A percentile compares a stretch with the other conserved stretches of the same genome.
These are phyloP conservation scores for Resseliella maxima DNA, from an alignment of 2,888 invertebrate species.

Conservation along the genomic window DNA sequence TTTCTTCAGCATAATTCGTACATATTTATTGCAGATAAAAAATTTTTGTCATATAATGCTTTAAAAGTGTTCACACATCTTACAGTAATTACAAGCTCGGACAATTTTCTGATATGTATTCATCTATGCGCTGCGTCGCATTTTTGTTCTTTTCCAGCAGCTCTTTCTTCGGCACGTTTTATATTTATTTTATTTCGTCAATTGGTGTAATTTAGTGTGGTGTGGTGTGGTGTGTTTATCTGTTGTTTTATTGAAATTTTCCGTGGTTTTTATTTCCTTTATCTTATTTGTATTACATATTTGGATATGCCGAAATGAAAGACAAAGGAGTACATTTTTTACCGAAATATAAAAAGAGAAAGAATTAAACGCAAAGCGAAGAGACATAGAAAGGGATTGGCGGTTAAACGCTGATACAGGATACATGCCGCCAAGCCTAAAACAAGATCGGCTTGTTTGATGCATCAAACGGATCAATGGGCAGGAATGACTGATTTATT, in stretches of 20 bases:
- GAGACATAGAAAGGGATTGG: neutral
- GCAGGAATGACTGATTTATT: slow-evolving; percentile 49
- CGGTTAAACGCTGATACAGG: neutral
- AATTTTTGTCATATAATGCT: neutral
- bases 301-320: neutral
- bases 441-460: slow-evolving; percentile 35
- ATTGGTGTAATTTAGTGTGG: no score
- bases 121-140: neutral
- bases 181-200: neutral
- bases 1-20: no score
- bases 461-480: slow-evolving; percentile 33
- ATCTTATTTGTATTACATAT: slow-evolving; percentile 9
- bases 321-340: neutral
- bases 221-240: slow-evolving; percentile 21
- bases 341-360: neutral
- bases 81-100: neutral
- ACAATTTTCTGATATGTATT: slow-evolving; percentile 1
- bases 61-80: neutral
- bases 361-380: neutral
- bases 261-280: neutral
- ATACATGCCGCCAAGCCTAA: slow-evolving; percentile 35
- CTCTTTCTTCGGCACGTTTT: slow-evolving; percentile 27
- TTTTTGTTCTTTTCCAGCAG: neutral
- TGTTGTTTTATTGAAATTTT: slow-evolving; percentile 31
- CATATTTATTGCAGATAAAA: neutral